Evolutionary conservation across 2,113 vertebrate genomes (phyloP).

Genomic region (Mellivora capensis): DNA sequence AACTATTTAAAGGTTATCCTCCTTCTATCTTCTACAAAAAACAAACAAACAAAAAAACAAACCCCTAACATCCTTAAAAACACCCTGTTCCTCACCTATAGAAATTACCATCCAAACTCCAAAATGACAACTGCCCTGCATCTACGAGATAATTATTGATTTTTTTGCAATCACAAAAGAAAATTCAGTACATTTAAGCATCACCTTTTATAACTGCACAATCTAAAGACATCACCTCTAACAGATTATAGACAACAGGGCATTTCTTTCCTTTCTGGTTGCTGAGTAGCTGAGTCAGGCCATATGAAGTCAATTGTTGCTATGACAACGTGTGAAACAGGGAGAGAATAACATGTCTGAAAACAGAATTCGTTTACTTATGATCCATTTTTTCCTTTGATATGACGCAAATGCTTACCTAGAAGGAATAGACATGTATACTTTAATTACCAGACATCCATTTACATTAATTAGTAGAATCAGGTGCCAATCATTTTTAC

Average conservation of each 20-base stretch:
- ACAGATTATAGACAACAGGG: conserved; percentile 62
- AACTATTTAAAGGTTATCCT: neutral
- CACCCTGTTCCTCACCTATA: neutral
- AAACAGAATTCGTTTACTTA: conserved; percentile 71
- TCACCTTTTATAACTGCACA: conserved; percentile 12
- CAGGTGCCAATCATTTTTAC: neutral
- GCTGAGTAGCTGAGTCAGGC: conserved; percentile 75
- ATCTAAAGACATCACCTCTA: conserved; percentile 25
- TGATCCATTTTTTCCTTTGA: conserved; percentile 62
- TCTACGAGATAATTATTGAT: conserved; percentile 10
- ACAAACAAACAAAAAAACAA: neutral
- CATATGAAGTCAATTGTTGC: conserved; percentile 76
- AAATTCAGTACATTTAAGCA: conserved; percentile 21
- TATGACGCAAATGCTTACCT: conserved; percentile 30
- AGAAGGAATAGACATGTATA: neutral
- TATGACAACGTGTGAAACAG: conserved; percentile 71
- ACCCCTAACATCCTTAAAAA: neutral
- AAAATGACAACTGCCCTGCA: neutral
- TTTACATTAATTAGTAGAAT: conserved; percentile 42
- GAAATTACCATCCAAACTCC: neutral
- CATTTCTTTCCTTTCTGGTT: conserved; percentile 62
- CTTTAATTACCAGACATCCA: conserved; percentile 64
- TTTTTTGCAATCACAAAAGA: conserved; percentile 28
- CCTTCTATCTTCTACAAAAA: neutral
- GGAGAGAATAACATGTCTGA: conserved; percentile 70